A percentile compares a stretch with the other conserved stretches of the same genome.
Conservation (phyloP, 92 coral and sea anemone genomes). For the Actinostola sp. region DNA sequence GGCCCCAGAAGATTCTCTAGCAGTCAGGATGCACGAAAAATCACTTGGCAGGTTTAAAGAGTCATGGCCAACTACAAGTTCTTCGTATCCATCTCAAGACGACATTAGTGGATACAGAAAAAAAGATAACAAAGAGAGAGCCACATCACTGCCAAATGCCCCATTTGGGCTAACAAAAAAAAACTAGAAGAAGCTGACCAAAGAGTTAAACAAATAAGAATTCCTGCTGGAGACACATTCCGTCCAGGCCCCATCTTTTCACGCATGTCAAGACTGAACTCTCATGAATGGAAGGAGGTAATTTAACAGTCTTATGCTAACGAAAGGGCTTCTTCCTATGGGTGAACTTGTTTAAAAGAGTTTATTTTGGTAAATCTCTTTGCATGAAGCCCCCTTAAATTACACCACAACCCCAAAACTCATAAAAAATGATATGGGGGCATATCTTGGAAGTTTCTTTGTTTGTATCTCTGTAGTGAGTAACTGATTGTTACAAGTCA, state of each 20-base stretch:
- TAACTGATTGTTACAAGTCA: too few relatives aligned
- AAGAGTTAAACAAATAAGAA: slow-evolving; percentile 17
- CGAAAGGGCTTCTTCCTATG: too few relatives aligned
- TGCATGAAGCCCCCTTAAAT: too few relatives aligned
- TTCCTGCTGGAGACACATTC: slow-evolving; percentile 41
- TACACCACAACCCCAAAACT: too few relatives aligned
- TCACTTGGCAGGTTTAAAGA: slow-evolving; percentile 29
- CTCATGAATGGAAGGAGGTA: slow-evolving; percentile 68
- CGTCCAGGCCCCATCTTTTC: slow-evolving; percentile 46
- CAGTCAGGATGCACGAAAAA: slow-evolving; percentile 36
- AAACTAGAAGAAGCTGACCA: slow-evolving; percentile 43
- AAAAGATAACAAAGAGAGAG: neutral
- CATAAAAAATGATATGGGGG: too few relatives aligned
- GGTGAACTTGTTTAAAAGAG: too few relatives aligned
- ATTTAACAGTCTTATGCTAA: too few relatives aligned
- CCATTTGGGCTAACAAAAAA: slow-evolving; percentile 38
- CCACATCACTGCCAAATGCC: slow-evolving; percentile 27
- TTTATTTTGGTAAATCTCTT: too few relatives aligned
- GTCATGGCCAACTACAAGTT: slow-evolving; percentile 21
- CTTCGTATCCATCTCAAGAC: slow-evolving; percentile 6
- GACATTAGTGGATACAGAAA: too few relatives aligned
- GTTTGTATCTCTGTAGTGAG: too few relatives aligned
- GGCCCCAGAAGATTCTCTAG: slow-evolving; percentile 39
- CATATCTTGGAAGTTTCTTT: too few relatives aligned
- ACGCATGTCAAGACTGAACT: slow-evolving; percentile 28